Evolutionary conservation across 1,140 invertebrate species (phyloP), one percentile per base, ranked within the genome.

Genomic region (Atta colombica): DNA sequence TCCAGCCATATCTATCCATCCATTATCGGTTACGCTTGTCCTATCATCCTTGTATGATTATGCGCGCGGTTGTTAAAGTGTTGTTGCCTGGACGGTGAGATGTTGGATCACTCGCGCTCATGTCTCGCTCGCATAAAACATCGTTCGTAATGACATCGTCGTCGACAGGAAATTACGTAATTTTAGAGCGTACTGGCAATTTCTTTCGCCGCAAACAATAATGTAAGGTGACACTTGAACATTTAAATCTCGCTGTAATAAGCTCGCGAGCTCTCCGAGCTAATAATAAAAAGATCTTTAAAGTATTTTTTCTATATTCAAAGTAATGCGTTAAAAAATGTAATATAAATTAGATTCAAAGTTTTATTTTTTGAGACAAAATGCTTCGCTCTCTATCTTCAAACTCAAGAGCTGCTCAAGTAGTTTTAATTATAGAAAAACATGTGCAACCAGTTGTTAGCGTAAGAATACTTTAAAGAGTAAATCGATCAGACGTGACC

Each of bases 11-110:
- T 87, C 66, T 53, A 58, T 81, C 72, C 72, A 63, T 86, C 45
- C 68, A 68, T 68, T 80, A 39, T 80, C 77, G 65, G 66, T 39
- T 51, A 65, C 35, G 65, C 85, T 81, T 86, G 85, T 87, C 77
- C 77, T 53, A 63, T 55, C 49, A 82, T 18, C 78, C 68, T 45
- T 87, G 66, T 81, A 82, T 63, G 85, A 87, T 87, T 87, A 82
- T 78, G 49, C 66, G 55, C 68, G 21, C 16, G 35, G 45, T 49
- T 55, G 82, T 68, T 84, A 63, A 61, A 85, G 60, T 78, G 82
- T 55, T 78, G 82, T 78, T 77, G 49, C 66, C 74, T 31, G 74
- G 49, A 85, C 74, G 31, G 31, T 53, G 82, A 85, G 74, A 63
- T 61, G 55, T 61, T 31, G 71, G 55, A 21, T 49, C 69, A 58